phyloP scores from a whole-genome alignment of 53 echinoderm and acorn worm species.

The Pentamera pediparva region DNA sequence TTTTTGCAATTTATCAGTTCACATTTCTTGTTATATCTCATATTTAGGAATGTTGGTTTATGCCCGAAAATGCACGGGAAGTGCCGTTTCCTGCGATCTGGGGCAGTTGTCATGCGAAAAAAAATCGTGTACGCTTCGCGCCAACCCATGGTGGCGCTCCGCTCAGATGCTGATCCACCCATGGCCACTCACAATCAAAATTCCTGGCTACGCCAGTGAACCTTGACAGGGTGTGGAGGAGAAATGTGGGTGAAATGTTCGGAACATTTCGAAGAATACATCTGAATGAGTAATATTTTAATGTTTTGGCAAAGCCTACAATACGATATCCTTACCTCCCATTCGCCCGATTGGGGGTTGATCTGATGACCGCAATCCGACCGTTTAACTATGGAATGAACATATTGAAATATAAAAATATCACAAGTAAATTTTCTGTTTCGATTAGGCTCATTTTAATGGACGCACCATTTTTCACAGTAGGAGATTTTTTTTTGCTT shows the following conservation, averaged over 20 bases:
- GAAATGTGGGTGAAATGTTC: neutral
- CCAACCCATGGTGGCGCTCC: no score
- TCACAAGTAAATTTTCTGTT: neutral
- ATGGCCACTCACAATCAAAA: no score
- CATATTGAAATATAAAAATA: neutral
- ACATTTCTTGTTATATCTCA: no score
- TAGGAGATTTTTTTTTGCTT: neutral
- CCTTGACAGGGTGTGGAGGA: neutral
- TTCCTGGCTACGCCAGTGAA: no score
- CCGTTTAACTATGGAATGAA: constrained; percentile 5
- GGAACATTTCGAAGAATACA: neutral
- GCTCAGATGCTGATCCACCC: no score
- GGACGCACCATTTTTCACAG: neutral
- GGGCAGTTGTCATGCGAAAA: no score
- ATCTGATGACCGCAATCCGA: constrained; percentile 13
- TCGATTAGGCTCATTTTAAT: neutral
- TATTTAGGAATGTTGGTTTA: no score
- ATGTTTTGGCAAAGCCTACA: neutral
- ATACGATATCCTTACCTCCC: constrained; percentile 13
- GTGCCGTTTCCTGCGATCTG: no score
- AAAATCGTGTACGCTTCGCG: no score
- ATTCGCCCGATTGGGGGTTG: neutral
- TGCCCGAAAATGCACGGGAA: no score
- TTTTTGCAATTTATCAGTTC: no score
- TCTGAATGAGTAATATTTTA: constrained; percentile 3